Evolutionary conservation across 1,140 invertebrate genomes (phyloP), one percentile per base, ranked within the genome.

Genomic region (Polypedilum pembai): DNA sequence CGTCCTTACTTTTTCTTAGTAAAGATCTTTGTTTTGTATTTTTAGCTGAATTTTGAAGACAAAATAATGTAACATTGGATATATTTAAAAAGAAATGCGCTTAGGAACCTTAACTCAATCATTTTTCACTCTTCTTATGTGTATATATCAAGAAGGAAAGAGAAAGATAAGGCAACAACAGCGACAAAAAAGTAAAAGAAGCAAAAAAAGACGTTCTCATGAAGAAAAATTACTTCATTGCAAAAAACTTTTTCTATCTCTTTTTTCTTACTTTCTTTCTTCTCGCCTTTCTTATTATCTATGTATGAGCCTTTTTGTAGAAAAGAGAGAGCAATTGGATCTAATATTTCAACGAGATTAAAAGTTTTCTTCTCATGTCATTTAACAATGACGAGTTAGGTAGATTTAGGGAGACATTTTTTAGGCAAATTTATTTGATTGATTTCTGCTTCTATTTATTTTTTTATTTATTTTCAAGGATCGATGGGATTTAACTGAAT

Each of bases 281-380:
- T 12, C 15, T 56, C n/a, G 45, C 12, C 45, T 56, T 56, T 45
- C 15, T 15, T n/a, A n/a, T 56, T 56, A 3, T 5, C 24, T 33
- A 33, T 33, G 24, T 33, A 33, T 33, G 24, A 3, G 24, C 24
- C 24, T 33, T 33, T 33, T 33, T 5, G 24, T 3, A 33, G 5
- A 33, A 33, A 12, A 15, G n/a, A n/a, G 10, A 15, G n/a, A 56
- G 45, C 45, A 56, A 56, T 56, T 56, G 45, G 45, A 56, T 56
- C 45, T 56, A 56, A 56, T 56, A 56, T 56, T 56, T 56, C 45
- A 56, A 56, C 45, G 45, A 56, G 45, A 56, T 56, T 56, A 56
- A 56, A 56, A 56, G 45, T 56, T 56, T 15, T 56, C n/a, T 56
- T 15, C n/a, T 56, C 12, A 15, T 56, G 45, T 56, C 45, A 56